Evolutionary conservation across 1,140 invertebrate species (phyloP).

Genomic region (Marisa cornuarietis): DNA sequence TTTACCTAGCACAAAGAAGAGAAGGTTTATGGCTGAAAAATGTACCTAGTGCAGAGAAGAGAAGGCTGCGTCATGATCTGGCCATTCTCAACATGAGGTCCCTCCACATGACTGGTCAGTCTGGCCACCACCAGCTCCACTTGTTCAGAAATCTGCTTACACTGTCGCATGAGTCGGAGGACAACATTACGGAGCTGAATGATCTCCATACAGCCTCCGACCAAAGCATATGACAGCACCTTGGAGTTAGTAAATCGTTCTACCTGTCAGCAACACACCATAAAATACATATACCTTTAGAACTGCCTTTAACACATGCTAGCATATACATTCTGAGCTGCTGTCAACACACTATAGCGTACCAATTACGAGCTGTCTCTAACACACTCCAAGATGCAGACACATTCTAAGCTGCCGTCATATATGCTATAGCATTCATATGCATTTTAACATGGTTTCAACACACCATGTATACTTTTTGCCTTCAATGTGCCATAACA

Average conservation of each 20-base stretch:
- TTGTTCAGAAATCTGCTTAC: constrained; percentile 66
- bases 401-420: not conserved
- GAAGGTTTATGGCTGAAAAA: not conserved
- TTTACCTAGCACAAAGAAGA: too few species aligned
- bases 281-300: too few species aligned
- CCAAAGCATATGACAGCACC: constrained; percentile 60
- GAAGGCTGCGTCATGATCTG: constrained; percentile 66
- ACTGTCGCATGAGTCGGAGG: constrained; percentile 67
- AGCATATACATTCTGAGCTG: too few species aligned
- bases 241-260: constrained; percentile 60
- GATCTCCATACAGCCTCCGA: constrained; percentile 66
- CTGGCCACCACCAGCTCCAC: constrained; percentile 66
- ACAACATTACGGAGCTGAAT: constrained; percentile 66
- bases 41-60: constrained; percentile 60
- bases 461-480: too few species aligned
- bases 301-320: too few species aligned
- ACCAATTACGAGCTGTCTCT: too few species aligned
- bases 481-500: too few species aligned
- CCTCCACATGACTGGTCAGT: constrained; percentile 48
- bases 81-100: constrained; percentile 44
- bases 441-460: too few species aligned
- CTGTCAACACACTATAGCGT: too few species aligned
- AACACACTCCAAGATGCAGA: not conserved
- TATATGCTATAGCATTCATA: too few species aligned
- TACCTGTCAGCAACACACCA: constrained; percentile 45